These are phyloP conservation scores for Cosmorhoe ocellata DNA, from an alignment of 2,888 invertebrate species.

Conservation along the genomic window DNA sequence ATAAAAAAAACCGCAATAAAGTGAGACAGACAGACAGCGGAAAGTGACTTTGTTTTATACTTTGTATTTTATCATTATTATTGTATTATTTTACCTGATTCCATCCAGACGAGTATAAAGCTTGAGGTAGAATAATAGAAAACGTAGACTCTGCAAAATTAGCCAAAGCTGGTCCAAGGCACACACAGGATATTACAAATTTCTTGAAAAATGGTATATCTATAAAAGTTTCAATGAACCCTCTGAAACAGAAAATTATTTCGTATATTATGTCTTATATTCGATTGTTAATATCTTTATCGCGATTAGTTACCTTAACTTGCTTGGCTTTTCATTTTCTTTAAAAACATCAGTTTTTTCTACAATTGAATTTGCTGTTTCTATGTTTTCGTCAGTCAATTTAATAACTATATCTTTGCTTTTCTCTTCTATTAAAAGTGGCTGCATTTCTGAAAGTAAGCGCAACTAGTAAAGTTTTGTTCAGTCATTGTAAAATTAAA, in stretches of 20 bases:
- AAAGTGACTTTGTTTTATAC: no score
- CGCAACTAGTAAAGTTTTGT: no score
- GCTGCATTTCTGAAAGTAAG: slow-evolving; percentile 44
- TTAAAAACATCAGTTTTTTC: slow-evolving; percentile 7
- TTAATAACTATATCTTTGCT: slow-evolving; percentile 33
- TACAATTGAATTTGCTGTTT: slow-evolving; percentile 11
- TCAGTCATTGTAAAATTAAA: no score
- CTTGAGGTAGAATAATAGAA: slow-evolving; percentile 78
- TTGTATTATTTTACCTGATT: slow-evolving; percentile 46
- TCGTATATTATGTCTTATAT: no score
- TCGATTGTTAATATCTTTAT: no score
- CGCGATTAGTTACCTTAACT: slow-evolving; percentile 33
- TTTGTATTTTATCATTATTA: not conserved
- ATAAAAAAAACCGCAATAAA: no score
- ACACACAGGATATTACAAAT: slow-evolving; percentile 81
- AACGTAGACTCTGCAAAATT: slow-evolving; percentile 80
- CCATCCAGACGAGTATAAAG: slow-evolving; percentile 78
- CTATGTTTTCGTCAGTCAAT: slow-evolving; percentile 38
- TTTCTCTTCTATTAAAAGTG: slow-evolving; percentile 37
- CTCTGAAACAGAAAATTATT: slow-evolving; percentile 40
- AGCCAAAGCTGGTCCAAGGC: slow-evolving; percentile 79
- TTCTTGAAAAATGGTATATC: slow-evolving; percentile 81
- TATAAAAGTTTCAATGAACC: slow-evolving; percentile 52
- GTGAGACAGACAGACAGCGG: no score
- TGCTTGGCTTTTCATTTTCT: slow-evolving; percentile 19